Evolutionary conservation across 2,888 invertebrate species (phyloP), one percentile per base, ranked within the genome.

Genomic region (Nephrocerus scutellatus): DNA sequence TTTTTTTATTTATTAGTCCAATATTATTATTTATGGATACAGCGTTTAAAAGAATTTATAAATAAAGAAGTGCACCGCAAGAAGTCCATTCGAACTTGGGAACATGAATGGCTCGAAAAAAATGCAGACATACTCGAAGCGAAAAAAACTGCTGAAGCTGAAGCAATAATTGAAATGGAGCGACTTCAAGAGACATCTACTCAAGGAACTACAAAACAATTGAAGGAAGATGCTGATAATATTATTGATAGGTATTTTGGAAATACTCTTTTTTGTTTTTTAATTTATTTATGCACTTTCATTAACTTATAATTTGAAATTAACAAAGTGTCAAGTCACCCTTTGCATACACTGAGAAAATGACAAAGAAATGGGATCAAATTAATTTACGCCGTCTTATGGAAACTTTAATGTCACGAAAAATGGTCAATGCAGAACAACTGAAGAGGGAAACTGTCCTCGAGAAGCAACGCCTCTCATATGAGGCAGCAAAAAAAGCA

Each of bases 381-480:
- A 74, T 79, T 48, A 77, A 82, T 54, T 71, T 80, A 32, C 75
- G 76, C 47, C 72, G 80, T 2, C 78, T 84, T 58, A 52, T 68
- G 50, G 58, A 53, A 15, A 60, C 64, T 30, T 43, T 69, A 8
- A 68, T 68, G 66, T 54, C 62, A 0, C 62, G 67, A 19, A 66
- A 67, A 36, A 59, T 56, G 26, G 63, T 69, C 33, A 63, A 68
- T 41, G 62, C 60, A 8, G 60, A 59, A 35, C 59, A 65, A 35
- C 40, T 69, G 72, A 79, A 63, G 60, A 72, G 60, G 69, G 79
- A 44, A 72, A 84, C 55, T 64, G 69, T 68, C 5, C 75, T 83
- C 48, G 84, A 84, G 51, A 75, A 77, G 47, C 77, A 82, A 24
- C 77, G 78, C 0, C 74, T 82, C 1, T 73, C 73, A 15, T 68